A percentile compares a stretch with the other conserved stretches of the same genome.
These are phyloP conservation scores for Nomada ruficornis DNA, from an alignment of 2,888 invertebrate species.

Conservation along the genomic window DNA sequence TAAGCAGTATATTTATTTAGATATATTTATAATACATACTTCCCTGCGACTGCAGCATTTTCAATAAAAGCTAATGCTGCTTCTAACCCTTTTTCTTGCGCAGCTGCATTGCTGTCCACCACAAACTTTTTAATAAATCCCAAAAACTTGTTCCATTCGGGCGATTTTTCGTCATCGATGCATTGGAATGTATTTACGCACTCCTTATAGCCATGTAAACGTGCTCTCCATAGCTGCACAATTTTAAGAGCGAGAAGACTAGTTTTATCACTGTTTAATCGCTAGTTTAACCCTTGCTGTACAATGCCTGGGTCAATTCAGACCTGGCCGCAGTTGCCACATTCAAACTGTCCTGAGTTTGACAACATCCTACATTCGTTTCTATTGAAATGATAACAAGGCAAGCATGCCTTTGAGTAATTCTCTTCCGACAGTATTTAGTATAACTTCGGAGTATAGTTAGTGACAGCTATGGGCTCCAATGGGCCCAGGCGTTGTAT, in stretches of 20 bases:
- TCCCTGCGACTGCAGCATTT: slow-evolving; percentile 94
- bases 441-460: too few relatives aligned
- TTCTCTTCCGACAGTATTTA: too few relatives aligned
- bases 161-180: slow-evolving; percentile 96
- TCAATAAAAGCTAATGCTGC: slow-evolving; percentile 96
- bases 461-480: too few relatives aligned
- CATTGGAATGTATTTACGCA: slow-evolving; percentile 94
- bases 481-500: too few relatives aligned
- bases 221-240: slow-evolving; percentile 94
- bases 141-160: slow-evolving; percentile 96
- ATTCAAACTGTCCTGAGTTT: too few relatives aligned
- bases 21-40: slow-evolving; percentile 84
- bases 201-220: slow-evolving; percentile 97
- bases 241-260: slow-evolving; percentile 38
- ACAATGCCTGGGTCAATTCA: too few relatives aligned
- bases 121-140: slow-evolving; percentile 98
- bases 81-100: slow-evolving; percentile 98
- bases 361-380: too few relatives aligned
- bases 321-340: too few relatives aligned
- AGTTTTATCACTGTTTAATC: not conserved
- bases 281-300: not conserved
- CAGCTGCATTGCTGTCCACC: slow-evolving; percentile 96
- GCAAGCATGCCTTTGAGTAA: too few relatives aligned
- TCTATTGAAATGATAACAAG: too few relatives aligned
- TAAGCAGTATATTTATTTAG: not conserved